Conservation (phyloP, 2,888 invertebrate genomes). For the Phytoseiulus persimilis region DNA sequence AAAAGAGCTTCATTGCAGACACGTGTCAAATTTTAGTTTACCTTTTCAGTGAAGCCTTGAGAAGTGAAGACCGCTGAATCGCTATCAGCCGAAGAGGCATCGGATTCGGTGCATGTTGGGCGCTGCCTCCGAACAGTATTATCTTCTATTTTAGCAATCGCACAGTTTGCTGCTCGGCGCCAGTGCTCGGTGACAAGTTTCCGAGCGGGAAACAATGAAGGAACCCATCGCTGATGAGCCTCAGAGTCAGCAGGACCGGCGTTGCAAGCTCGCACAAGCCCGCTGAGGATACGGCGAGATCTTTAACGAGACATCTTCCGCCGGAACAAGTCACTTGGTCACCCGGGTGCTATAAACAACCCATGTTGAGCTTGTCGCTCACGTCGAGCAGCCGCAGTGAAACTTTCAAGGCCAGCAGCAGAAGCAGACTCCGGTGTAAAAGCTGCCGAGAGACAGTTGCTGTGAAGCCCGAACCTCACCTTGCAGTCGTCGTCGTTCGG, state of each 20-base stretch:
- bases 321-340: neutral
- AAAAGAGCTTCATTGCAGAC: neutral
- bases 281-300: neutral
- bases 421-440: too few relatives aligned
- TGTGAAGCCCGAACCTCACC: neutral
- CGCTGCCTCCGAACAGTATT: neutral
- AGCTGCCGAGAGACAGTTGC: neutral
- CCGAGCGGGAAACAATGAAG: neutral
- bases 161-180: neutral
- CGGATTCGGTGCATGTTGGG: too few relatives aligned
- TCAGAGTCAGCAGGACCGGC: neutral
- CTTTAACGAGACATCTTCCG: neutral
- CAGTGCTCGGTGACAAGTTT: neutral
- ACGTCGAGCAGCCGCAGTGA: neutral
- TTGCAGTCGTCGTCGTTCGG: neutral
- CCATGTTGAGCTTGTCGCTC: neutral
- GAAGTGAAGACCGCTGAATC: too few relatives aligned
- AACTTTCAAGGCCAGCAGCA: neutral
- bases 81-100: too few relatives aligned
- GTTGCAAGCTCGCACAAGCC: neutral
- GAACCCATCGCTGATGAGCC: neutral
- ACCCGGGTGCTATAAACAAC: slow-evolving; percentile 5
- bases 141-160: neutral
- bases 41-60: too few relatives aligned
- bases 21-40: neutral